phyloP scores from a whole-genome alignment of 2,113 vertebrate genomes.

The Excalfactoria chinensis region DNA sequence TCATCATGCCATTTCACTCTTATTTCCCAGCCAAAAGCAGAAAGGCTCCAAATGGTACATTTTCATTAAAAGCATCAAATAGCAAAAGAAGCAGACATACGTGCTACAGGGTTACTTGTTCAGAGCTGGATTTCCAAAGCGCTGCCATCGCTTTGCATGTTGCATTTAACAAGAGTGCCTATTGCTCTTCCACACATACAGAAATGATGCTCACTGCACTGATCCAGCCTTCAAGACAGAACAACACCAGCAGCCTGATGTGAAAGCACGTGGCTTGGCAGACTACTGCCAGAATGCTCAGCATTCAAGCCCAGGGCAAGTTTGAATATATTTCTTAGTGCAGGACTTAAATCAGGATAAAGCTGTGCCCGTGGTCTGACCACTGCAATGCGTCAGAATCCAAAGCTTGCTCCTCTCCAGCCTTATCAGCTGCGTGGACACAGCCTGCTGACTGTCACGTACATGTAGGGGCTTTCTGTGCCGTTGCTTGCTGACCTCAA shows the following conservation, averaged over 20 bases:
- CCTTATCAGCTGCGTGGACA: background rate
- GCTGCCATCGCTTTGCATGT: background rate
- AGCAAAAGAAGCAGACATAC: background rate
- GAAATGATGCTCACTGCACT: background rate
- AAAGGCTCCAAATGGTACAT: background rate
- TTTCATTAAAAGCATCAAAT: background rate
- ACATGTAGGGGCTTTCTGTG: fast-evolving
- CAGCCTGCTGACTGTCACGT: background rate
- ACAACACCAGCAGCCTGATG: background rate
- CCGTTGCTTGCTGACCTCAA: background rate
- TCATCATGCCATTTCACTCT: background rate
- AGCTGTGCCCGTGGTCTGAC: background rate
- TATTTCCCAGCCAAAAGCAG: background rate
- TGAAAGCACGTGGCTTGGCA: background rate
- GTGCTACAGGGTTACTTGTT: background rate
- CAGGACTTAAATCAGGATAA: background rate
- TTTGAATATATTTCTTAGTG: background rate
- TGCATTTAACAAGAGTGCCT: background rate
- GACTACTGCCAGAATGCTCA: background rate
- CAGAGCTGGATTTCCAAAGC: background rate
- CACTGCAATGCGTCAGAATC: background rate
- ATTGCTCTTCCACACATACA: background rate
- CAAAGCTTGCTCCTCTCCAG: background rate
- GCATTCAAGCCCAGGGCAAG: background rate
- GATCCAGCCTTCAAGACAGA: background rate